Conservation (phyloP, 2,797 vertebrate species). For the Eleutherodactylus coqui region DNA sequence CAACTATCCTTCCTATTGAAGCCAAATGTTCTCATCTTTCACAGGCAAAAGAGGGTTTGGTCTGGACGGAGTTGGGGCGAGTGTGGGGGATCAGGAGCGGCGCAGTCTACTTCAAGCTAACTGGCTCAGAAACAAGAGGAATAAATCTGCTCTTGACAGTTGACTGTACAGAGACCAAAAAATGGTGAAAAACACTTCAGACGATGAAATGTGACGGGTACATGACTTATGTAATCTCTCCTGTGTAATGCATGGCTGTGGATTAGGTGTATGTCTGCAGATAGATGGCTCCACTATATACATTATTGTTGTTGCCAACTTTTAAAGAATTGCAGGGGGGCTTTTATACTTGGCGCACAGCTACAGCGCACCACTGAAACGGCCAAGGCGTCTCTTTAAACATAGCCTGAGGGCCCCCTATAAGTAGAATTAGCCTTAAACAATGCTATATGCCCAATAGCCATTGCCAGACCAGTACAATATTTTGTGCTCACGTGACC, state of each 20-base stretch:
- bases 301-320: not conserved
- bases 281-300: not conserved
- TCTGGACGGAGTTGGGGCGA: conserved; percentile 64
- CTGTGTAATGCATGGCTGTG: not conserved
- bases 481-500: no score
- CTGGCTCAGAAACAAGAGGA: conserved; percentile 58
- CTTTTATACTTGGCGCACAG: not conserved
- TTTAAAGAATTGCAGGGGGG: no score
- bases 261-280: not conserved
- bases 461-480: no score
- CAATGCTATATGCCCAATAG: not conserved
- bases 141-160: conserved; percentile 66
- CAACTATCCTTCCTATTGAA: conserved; percentile 67
- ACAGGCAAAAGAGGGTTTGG: conserved; percentile 68
- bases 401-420: not conserved
- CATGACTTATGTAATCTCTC: conserved; percentile 35
- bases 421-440: not conserved
- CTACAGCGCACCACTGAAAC: no score
- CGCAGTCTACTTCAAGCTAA: conserved; percentile 62
- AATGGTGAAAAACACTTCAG: conserved; percentile 42
- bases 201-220: conserved; percentile 4
- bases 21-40: conserved; percentile 73
- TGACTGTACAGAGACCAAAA: conserved; percentile 47
- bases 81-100: conserved; percentile 71
- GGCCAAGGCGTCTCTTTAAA: not conserved